A percentile compares a stretch with the other conserved stretches of the same genome.
These are phyloP conservation scores for Suricata suricatta DNA, from an alignment of 2,113 vertebrate genomes.

Conservation along the genomic window DNA sequence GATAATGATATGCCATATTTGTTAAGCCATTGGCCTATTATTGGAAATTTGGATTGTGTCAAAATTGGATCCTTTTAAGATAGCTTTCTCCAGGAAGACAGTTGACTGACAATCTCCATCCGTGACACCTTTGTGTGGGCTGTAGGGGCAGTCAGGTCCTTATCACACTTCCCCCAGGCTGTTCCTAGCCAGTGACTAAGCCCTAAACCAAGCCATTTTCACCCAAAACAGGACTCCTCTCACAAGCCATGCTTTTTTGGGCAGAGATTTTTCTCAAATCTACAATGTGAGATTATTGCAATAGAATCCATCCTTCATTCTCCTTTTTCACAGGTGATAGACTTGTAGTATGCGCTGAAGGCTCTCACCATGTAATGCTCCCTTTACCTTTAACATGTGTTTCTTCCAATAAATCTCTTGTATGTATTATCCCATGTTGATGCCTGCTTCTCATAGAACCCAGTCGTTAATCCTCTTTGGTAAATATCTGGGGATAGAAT, in stretches of 20 bases:
- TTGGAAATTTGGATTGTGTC: not conserved
- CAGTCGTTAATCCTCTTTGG: not conserved
- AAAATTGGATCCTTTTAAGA: not conserved
- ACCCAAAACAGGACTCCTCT: too few relatives aligned
- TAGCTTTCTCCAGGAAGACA: not conserved
- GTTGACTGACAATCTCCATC: not conserved
- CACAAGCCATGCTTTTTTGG: not conserved
- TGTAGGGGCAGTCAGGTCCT: accelerated
- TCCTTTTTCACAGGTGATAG: not conserved
- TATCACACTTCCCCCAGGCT: not conserved
- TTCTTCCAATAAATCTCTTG: not conserved
- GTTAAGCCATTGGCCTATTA: not conserved
- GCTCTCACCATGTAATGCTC: not conserved
- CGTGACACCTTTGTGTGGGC: not conserved
- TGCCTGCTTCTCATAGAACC: not conserved
- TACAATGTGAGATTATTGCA: not conserved
- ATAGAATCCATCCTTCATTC: not conserved
- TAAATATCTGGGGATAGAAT: not conserved
- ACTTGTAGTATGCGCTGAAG: not conserved
- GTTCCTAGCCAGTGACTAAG: not conserved
- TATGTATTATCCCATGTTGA: not conserved
- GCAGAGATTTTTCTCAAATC: not conserved
- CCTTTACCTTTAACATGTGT: not conserved
- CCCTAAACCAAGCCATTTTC: not conserved
- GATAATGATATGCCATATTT: not conserved